Evolutionary conservation across 2,888 invertebrate genomes (phyloP), one percentile per base, ranked within the genome.

Genomic region (Apeira syringaria): DNA sequence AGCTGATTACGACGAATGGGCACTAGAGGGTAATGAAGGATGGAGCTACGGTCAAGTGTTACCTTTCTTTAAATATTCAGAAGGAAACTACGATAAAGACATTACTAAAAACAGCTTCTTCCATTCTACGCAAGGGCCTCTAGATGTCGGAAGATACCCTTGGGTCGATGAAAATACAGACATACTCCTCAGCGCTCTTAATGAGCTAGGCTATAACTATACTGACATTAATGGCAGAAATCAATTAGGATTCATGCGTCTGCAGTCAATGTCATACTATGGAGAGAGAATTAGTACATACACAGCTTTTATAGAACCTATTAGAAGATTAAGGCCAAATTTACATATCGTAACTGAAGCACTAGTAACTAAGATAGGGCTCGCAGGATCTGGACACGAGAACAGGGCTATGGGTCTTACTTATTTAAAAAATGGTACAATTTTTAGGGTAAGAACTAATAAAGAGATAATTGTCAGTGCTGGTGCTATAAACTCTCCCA

Each of bases 1-100:
- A 5, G 85, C 84, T 0, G 89, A 89, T 47, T 89, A 84, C 53
- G 87, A 89, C 15, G 87, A 86, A 52, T 89, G 89, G 89, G 78
- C 83, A 2, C 62, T 81, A 6, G 69, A 64, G 27, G 89, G 87
- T 1, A 88, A 88, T 41, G 79, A 85, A 2, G 89, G 83, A 7
- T 89, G 89, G 89, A 75, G 76, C 38, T 89, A 70, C 50, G 74
- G 57, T 2, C 71, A 86, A 56, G 63, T 89, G 2, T 65, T 89
- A 1, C 85, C 86, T 6, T 89, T 76, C 60, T 89, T 87, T 56
- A 89, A 88, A 57, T 84, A 89, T 49, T 89, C 89, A 1, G 89
- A 89, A 69, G 86, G 87, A 47, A 89, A 88, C 56, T 88, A 86
- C 32, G 87, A 89, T 47, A 86, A 80, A 50, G 89, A 88, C 40